Conservation (phyloP, 35 echinoderm and acorn worm species). For the Ophiothrix spiculata region DNA sequence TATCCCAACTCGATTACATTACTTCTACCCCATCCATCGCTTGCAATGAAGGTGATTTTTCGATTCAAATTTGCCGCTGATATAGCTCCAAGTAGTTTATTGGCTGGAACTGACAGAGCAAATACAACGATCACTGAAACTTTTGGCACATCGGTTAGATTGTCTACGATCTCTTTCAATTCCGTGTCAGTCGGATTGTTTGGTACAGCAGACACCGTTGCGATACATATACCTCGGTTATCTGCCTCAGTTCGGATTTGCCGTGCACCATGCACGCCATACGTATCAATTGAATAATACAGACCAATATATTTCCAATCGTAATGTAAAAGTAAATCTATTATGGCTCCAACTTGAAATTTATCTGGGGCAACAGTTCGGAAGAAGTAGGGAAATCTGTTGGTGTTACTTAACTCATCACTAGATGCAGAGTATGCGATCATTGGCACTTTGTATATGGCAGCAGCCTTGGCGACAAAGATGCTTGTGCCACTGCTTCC, state of each 20-base stretch:
- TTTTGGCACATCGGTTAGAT: not conserved
- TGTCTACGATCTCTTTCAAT: not conserved
- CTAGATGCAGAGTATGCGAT: conserved; percentile 38
- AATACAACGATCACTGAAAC: conserved; percentile 30
- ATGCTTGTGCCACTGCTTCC: conserved; percentile 11
- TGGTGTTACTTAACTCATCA: conserved; percentile 57
- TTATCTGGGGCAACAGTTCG: conserved; percentile 58
- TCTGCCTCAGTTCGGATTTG: not conserved
- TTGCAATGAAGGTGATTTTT: conserved; percentile 31
- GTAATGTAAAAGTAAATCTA: conserved; percentile 34
- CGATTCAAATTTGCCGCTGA: not conserved
- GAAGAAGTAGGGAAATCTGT: conserved; percentile 49
- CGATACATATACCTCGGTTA: conserved; percentile 26
- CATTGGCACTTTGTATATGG: conserved; percentile 2
- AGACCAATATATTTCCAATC: conserved; percentile 37
- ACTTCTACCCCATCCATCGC: conserved; percentile 36
- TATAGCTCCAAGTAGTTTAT: not conserved
- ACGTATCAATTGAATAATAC: conserved; percentile 7
- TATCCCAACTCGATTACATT: not conserved
- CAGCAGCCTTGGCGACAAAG: not conserved
- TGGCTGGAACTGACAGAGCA: not conserved
- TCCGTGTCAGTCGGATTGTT: not conserved
- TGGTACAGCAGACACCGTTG: not conserved
- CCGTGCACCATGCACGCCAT: conserved; percentile 15
- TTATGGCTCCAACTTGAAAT: conserved; percentile 52